Evolutionary conservation across 1,140 invertebrate genomes (phyloP).

Genomic region (Drosophila santomea): DNA sequence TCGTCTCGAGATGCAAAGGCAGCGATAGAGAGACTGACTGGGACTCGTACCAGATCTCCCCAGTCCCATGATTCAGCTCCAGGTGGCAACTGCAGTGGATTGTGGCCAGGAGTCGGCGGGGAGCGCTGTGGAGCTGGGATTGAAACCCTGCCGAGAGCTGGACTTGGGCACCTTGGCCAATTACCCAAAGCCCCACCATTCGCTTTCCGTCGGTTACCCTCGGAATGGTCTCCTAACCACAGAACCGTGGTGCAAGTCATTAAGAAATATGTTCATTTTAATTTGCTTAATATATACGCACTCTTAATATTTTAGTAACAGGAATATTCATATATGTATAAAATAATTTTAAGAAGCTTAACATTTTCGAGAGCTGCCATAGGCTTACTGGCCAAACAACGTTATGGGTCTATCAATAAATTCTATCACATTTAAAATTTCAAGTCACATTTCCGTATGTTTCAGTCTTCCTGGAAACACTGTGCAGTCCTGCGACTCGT

Average conservation of each 20-base stretch:
- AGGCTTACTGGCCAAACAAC: too few relatives aligned
- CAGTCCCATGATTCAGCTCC: constrained; percentile 23
- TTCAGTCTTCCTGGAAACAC: not conserved
- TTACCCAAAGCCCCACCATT: constrained; percentile 40
- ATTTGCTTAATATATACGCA: too few relatives aligned
- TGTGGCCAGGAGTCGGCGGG: not conserved
- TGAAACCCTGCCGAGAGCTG: constrained; percentile 30
- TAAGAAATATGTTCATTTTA: too few relatives aligned
- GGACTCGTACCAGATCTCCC: not conserved
- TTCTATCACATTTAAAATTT: too few relatives aligned
- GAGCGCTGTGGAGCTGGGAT: not conserved
- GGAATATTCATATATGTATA: too few relatives aligned
- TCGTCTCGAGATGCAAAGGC: constrained; percentile 76
- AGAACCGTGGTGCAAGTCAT: constrained; percentile 15
- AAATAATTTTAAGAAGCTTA: too few relatives aligned
- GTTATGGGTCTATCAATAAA: too few relatives aligned
- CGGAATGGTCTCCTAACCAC: constrained; percentile 2
- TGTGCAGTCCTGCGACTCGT: constrained; percentile 34
- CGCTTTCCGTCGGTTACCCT: not conserved
- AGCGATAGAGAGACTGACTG: constrained; percentile 55
- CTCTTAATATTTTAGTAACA: too few relatives aligned
- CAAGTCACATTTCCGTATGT: not conserved
- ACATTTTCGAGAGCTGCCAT: not conserved
- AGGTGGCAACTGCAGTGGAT: constrained; percentile 44
- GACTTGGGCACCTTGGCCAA: constrained; percentile 50